These are phyloP conservation scores for Ifrita kowaldi DNA, from an alignment of 2,113 vertebrate genomes.

Conservation along the genomic window DNA sequence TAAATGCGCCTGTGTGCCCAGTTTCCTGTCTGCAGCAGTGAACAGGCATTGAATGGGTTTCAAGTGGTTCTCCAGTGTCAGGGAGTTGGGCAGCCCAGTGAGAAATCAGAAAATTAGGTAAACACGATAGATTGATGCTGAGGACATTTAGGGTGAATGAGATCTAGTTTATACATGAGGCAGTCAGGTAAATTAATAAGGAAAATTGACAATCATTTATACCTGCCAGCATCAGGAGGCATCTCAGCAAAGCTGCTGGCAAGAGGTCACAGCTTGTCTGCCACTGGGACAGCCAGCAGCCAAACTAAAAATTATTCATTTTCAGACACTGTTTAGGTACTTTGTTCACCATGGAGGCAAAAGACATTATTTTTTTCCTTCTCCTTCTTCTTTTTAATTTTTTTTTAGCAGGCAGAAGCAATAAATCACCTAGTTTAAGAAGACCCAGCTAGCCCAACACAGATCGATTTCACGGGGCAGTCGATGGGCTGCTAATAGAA, in stretches of 20 bases:
- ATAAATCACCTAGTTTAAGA: slow-evolving; percentile 83
- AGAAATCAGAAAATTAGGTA: slow-evolving; percentile 63
- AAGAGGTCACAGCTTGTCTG: slow-evolving; percentile 76
- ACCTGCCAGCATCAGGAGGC: slow-evolving; percentile 69
- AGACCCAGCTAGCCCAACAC: slow-evolving; percentile 68
- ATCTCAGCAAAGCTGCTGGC: slow-evolving; percentile 74
- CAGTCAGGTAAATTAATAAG: slow-evolving; percentile 82
- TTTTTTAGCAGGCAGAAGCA: slow-evolving; percentile 74
- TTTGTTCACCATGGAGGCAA: slow-evolving; percentile 44
- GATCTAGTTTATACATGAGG: slow-evolving; percentile 74
- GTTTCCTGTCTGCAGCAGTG: slow-evolving; percentile 14
- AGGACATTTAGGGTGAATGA: slow-evolving; percentile 62
- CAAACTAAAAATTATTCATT: slow-evolving; percentile 72
- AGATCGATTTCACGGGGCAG: slow-evolving; percentile 76
- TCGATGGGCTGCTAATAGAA: slow-evolving; percentile 82
- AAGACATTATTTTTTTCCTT: background rate
- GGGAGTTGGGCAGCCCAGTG: background rate
- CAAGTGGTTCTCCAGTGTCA: slow-evolving; percentile 12
- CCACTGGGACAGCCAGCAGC: slow-evolving; percentile 34
- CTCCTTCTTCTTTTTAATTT: background rate
- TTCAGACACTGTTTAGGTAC: slow-evolving; percentile 65
- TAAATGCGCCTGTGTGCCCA: slow-evolving; percentile 31
- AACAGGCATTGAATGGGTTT: background rate
- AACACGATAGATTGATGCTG: slow-evolving; percentile 47
- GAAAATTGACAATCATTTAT: slow-evolving; percentile 84